Conservation (phyloP, 2,797 vertebrate species). For the Bufotes viridis region DNA sequence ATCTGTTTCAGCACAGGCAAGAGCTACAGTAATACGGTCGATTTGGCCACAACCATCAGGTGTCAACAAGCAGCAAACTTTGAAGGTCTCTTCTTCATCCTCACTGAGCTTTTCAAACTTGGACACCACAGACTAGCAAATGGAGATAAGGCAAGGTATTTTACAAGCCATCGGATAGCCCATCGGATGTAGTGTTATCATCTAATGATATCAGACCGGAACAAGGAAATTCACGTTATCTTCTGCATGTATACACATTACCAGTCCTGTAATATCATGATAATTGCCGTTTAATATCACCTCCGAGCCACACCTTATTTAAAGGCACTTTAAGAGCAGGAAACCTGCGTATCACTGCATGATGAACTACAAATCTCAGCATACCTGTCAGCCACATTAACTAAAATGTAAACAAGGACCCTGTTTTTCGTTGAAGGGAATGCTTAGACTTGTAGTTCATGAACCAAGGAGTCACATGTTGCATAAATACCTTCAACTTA, state of each 20-base stretch:
- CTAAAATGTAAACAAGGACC: not conserved
- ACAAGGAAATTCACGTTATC: not conserved
- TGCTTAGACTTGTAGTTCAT: not conserved
- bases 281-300: slow-evolving; percentile 3
- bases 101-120: slow-evolving; percentile 13
- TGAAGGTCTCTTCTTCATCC: slow-evolving; percentile 1
- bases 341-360: not conserved
- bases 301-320: slow-evolving; percentile 2
- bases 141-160: not conserved
- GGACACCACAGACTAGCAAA: not conserved
- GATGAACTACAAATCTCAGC: slow-evolving; percentile 17
- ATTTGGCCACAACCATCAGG: not conserved
- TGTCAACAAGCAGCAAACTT: slow-evolving; percentile 50
- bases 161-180: not conserved
- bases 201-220: not conserved
- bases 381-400: not conserved
- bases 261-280: not conserved
- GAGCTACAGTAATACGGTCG: slow-evolving; percentile 15
- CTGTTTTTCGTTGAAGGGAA: not conserved
- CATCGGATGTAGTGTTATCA: not conserved
- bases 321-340: not conserved
- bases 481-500: not conserved
- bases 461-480: not conserved
- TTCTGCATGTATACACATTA: not conserved
- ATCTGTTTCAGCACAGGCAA: not conserved